Base-by-base conservation (phyloP, 92 coral and sea anemone species). In the Bergia puertoricense region DNA sequence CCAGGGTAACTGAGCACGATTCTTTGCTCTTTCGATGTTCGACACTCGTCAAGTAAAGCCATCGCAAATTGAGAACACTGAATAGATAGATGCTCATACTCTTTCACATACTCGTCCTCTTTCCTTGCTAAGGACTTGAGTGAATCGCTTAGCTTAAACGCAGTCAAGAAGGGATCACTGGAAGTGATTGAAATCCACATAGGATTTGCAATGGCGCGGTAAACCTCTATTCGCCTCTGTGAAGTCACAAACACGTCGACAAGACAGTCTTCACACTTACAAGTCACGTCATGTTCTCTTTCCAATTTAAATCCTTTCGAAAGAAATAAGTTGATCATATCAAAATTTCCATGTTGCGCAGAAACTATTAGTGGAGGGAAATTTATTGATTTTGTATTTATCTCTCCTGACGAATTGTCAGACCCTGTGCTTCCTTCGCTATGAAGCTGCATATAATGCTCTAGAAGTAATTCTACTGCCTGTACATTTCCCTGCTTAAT, bases 71-170 rank as follows among this genome's bases (percentile, higher is more conserved):
- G 97, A 39, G 93, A 85, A 80, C 98, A 95, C 76, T 92, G 95
- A 30, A 92, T 86, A 15, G 96, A 91, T 36, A 97, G 79, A 3
- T 92, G 91, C 5, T 91, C 81, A 77, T 97, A 97, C 76, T 97
- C 99, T 43, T 95, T 97, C 45, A 94, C 99, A 86, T 92, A 97
- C 76, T 97, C 99, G 81, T 97, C 99, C 68, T 97, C 99, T 56
- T 93, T 95, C 38, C 87, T 89, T 20, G 98, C 96, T 11, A 96
- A 85, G 15, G 88, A 65, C 86, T 95, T 92, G 42, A 97, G 86
- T 18, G 96, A 94, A 44, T 89, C 91, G 83, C 98, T 95, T 69
- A 97, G 88, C 44, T 92, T 89, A 77, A 97, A 97, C 66, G 98
- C 96, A 3, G 95, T 92, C 3, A 89, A 43, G 73, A 97, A 94